Evolutionary conservation across 2,113 vertebrate species (phyloP).

Genomic region (Psettodes erumei): DNA sequence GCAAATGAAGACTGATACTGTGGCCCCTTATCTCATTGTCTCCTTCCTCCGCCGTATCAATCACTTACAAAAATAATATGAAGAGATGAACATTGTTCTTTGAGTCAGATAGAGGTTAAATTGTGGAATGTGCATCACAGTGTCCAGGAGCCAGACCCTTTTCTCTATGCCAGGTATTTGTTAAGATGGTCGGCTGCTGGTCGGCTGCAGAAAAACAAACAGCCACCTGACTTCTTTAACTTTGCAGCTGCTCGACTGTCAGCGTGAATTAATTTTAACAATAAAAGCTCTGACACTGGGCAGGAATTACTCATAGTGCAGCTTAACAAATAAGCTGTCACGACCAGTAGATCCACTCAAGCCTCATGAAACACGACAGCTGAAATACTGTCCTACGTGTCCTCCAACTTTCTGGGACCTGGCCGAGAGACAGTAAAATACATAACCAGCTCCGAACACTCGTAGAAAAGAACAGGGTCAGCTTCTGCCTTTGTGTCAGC

Average conservation of each 20-base stretch:
- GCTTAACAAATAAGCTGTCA: not conserved
- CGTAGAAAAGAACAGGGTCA: constrained; percentile 20
- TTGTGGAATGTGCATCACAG: constrained; percentile 43
- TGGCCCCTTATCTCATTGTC: constrained; percentile 57
- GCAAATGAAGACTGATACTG: constrained; percentile 67
- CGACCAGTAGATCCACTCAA: not conserved
- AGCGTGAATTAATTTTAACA: not conserved
- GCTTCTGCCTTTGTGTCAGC: constrained; percentile 18
- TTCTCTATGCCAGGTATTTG: not conserved
- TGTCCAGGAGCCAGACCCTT: constrained; percentile 10
- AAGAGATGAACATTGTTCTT: constrained; percentile 40
- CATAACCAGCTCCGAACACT: not conserved
- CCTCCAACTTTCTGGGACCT: not conserved
- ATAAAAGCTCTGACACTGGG: not conserved
- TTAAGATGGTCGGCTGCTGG: not conserved
- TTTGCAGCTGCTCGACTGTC: not conserved
- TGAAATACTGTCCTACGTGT: not conserved
- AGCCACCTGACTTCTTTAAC: not conserved
- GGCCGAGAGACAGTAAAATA: not conserved
- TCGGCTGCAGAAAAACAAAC: not conserved
- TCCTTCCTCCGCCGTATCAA: constrained; percentile 45
- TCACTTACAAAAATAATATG: constrained; percentile 49
- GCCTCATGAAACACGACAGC: not conserved
- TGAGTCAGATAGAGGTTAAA: constrained; percentile 47
- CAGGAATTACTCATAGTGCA: not conserved